A percentile compares a stretch with the other conserved stretches of the same genome.
These are phyloP conservation scores for Escarpia spicata DNA, from an alignment of 2,888 invertebrate species.

Conservation along the genomic window DNA sequence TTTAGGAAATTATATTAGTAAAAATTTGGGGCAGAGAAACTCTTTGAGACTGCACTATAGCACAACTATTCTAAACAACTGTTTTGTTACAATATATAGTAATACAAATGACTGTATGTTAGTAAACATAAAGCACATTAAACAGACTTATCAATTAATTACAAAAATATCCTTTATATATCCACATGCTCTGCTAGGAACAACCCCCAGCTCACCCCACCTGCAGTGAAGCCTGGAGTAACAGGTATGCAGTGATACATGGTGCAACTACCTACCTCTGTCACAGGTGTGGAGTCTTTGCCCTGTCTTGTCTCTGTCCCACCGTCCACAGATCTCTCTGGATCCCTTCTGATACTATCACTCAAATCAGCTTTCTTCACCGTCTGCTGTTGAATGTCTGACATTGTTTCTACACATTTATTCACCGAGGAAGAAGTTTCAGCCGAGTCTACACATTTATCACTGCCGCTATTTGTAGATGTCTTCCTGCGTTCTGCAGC, in stretches of 20 bases:
- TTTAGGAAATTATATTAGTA: too few relatives aligned
- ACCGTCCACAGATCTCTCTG: neutral
- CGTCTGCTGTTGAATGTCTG: neutral
- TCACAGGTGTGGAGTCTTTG: neutral
- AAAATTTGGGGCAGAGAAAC: too few relatives aligned
- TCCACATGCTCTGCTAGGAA: too few relatives aligned
- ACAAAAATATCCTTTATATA: too few relatives aligned
- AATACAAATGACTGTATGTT: too few relatives aligned
- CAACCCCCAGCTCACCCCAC: too few relatives aligned
- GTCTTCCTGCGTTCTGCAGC: neutral
- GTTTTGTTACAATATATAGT: too few relatives aligned
- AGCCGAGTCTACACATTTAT: neutral
- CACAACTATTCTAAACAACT: too few relatives aligned
- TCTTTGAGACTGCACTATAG: too few relatives aligned
- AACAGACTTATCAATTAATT: too few relatives aligned
- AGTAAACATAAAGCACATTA: too few relatives aligned
- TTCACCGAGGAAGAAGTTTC: neutral
- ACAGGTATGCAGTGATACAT: neutral
- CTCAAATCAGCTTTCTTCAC: neutral
- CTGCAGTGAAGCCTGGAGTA: neutral
- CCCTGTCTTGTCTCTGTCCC: neutral
- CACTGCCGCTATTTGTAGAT: neutral
- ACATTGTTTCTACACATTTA: neutral
- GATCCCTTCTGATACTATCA: neutral
- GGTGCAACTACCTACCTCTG: slow-evolving; percentile 11